A percentile compares a stretch with the other conserved stretches of the same genome.
phyloP scores from a whole-genome alignment of 35 echinoderm and acorn worm genomes.

The Patiria miniata region DNA sequence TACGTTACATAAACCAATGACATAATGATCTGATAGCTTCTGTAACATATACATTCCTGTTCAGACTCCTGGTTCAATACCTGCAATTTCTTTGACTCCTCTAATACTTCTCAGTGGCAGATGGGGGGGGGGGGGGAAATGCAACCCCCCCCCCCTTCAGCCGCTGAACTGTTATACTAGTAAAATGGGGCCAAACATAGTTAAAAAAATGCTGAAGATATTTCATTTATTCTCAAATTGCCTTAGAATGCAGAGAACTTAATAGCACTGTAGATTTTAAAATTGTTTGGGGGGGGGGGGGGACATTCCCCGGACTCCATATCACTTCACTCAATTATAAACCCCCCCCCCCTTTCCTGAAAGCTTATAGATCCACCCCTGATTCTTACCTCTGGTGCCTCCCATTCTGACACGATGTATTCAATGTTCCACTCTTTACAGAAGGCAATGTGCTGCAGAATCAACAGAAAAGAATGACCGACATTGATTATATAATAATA shows the following conservation, averaged over 20 bases:
- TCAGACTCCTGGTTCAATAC: too few species aligned
- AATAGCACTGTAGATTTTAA: not conserved
- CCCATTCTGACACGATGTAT: not conserved
- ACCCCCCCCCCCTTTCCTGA: not conserved
- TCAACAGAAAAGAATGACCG: not conserved
- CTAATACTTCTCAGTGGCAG: too few species aligned
- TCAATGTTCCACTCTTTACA: slow-evolving; percentile 26
- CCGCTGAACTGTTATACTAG: too few species aligned
- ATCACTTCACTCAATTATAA: not conserved
- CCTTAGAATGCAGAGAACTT: not conserved
- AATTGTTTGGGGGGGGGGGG: not conserved
- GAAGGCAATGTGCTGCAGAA: not conserved
- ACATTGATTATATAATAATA: not conserved
- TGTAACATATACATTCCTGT: too few species aligned
- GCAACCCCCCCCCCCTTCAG: too few species aligned
- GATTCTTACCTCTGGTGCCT: not conserved
- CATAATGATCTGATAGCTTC: too few species aligned
- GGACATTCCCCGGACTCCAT: not conserved
- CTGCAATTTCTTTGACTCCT: too few species aligned
- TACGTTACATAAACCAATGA: too few species aligned
- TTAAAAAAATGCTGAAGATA: too few species aligned
- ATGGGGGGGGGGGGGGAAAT: too few species aligned
- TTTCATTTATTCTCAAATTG: not conserved
- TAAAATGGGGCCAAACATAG: too few species aligned
- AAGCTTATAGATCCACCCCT: not conserved